These are phyloP conservation scores for Lepilemur septentrionalis DNA, from an alignment of 2,797 vertebrate species.

Conservation along the genomic window DNA sequence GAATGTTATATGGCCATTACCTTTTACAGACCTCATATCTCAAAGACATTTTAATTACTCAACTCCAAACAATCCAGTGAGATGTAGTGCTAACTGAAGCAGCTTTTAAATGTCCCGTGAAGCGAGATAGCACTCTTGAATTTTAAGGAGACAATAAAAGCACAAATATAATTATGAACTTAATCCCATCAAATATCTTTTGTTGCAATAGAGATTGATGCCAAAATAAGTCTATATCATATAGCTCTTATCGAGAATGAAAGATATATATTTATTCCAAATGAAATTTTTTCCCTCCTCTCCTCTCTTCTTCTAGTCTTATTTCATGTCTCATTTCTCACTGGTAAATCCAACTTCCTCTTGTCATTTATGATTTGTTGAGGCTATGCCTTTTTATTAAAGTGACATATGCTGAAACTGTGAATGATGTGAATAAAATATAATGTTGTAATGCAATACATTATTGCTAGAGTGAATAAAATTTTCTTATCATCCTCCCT, in stretches of 20 bases:
- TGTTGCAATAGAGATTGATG: neutral
- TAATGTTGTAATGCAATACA: neutral
- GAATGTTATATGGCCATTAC: slow-evolving; percentile 34
- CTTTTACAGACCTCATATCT: neutral
- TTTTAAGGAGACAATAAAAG: neutral
- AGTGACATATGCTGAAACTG: neutral
- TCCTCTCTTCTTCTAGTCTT: neutral
- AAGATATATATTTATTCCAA: neutral
- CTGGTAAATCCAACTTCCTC: neutral
- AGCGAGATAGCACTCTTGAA: neutral
- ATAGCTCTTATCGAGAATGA: neutral
- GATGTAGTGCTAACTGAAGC: neutral
- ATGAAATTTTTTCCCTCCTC: neutral
- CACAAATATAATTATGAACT: neutral
- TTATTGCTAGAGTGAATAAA: neutral
- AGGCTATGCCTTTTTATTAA: neutral
- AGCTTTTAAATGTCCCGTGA: slow-evolving; percentile 37
- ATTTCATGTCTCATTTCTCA: neutral
- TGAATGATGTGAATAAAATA: neutral
- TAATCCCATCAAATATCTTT: neutral
- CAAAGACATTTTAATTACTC: slow-evolving; percentile 54
- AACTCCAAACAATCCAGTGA: neutral
- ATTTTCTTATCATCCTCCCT: neutral
- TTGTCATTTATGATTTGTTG: neutral
- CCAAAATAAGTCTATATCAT: neutral